Conservation (phyloP, 2,888 invertebrate genomes). For the Drosophila neonasuta region DNA sequence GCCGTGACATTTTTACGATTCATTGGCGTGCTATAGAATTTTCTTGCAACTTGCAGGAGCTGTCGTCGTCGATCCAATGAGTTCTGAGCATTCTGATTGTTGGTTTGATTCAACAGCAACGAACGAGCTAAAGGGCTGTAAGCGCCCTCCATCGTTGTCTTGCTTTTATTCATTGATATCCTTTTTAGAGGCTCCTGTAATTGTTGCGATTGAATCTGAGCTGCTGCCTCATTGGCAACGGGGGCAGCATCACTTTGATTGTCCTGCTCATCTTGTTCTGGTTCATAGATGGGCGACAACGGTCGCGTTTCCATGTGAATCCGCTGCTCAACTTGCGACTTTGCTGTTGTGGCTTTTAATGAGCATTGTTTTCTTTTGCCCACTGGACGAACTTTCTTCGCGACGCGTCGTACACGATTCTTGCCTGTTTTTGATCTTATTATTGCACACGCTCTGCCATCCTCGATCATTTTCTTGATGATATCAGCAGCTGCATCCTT, state of each 20-base stretch:
- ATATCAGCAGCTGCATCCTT: constrained; percentile 77
- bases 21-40: constrained; percentile 76
- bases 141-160: constrained; percentile 25
- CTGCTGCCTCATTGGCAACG: background rate
- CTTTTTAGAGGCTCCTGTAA: background rate
- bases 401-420: constrained; percentile 34
- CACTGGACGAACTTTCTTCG: constrained; percentile 40
- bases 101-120: constrained; percentile 71
- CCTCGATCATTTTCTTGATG: constrained; percentile 82
- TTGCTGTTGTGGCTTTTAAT: constrained; percentile 16
- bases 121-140: constrained; percentile 77
- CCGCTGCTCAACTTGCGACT: background rate
- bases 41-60: constrained; percentile 68
- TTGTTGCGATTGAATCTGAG: constrained; percentile 15
- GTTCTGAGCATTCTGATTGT: constrained; percentile 24
- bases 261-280: constrained; percentile 13
- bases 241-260: background rate
- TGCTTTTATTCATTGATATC: background rate
- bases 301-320: background rate
- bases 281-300: constrained; percentile 55
- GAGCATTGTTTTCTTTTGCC: constrained; percentile 58
- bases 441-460: constrained; percentile 84
- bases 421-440: constrained; percentile 82
- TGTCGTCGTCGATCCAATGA: constrained; percentile 39
- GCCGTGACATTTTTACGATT: constrained; percentile 36